Percentiles rank a stretch among this genome's conserved stretches.
phyloP scores from a whole-genome alignment of 2,113 vertebrate species.

The Sylvilagus bachmani region DNA sequence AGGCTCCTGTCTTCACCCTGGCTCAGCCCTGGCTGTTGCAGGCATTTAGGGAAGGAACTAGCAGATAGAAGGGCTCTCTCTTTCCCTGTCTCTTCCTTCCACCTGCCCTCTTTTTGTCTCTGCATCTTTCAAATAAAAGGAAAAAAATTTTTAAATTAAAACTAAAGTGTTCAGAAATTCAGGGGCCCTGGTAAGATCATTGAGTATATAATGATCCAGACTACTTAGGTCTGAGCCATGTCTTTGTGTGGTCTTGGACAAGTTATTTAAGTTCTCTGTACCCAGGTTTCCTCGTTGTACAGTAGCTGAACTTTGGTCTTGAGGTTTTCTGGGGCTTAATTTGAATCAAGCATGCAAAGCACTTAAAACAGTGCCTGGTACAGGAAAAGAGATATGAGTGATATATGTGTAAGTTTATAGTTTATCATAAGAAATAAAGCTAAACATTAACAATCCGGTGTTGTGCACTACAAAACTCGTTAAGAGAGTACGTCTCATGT shows the following conservation, averaged over 20 bases:
- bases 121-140: too few relatives aligned
- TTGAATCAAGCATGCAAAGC: background rate
- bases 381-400: background rate
- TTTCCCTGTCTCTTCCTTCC: too few relatives aligned
- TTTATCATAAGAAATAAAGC: slow-evolving; percentile 29
- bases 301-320: background rate
- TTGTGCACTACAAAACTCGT: background rate
- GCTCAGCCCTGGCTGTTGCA: too few relatives aligned
- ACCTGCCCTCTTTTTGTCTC: too few relatives aligned
- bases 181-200: background rate
- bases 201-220: background rate
- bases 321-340: slow-evolving; percentile 30
- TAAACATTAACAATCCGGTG: background rate
- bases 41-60: too few relatives aligned
- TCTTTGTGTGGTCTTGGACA: background rate
- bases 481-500: background rate
- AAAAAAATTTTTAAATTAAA: too few relatives aligned
- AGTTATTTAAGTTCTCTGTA: background rate
- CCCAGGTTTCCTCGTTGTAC: background rate
- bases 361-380: background rate
- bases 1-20: too few relatives aligned
- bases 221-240: background rate
- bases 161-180: background rate
- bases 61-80: too few relatives aligned
- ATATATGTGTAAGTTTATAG: background rate